Conservation (phyloP, 2,797 vertebrate genomes). For the Sebastes matsubarae region DNA sequence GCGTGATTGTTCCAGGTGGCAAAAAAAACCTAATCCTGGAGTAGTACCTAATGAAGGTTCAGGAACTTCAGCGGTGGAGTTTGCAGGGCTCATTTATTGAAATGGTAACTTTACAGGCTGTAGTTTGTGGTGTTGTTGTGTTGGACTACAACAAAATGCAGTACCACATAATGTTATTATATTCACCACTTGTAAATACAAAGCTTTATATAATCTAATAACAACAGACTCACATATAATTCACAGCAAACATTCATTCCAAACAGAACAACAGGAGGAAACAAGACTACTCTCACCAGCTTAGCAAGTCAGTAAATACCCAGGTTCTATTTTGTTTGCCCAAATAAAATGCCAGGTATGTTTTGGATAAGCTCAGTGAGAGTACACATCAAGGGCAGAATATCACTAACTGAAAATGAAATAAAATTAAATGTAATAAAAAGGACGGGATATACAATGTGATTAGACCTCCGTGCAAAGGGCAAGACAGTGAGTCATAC, state of each 20-base stretch:
- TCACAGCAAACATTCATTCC: neutral
- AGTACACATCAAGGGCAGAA: neutral
- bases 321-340: neutral
- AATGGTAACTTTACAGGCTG: neutral
- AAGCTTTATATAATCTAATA: neutral
- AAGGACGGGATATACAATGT: neutral
- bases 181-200: neutral
- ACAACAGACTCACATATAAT: neutral
- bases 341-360: neutral
- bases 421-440: neutral
- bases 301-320: neutral
- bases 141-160: neutral
- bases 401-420: neutral
- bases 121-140: neutral
- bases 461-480: neutral
- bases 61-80: neutral
- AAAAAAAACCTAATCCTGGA: neutral
- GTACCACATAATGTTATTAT: neutral
- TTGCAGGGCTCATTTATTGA: neutral
- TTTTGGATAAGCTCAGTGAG: neutral
- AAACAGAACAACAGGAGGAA: neutral
- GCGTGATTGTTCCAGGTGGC: neutral
- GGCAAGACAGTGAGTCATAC: constrained; percentile 74
- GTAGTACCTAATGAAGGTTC: neutral
- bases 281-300: neutral